Conservation (phyloP, 2,113 vertebrate species). For the Acanthochromis polyacanthus region DNA sequence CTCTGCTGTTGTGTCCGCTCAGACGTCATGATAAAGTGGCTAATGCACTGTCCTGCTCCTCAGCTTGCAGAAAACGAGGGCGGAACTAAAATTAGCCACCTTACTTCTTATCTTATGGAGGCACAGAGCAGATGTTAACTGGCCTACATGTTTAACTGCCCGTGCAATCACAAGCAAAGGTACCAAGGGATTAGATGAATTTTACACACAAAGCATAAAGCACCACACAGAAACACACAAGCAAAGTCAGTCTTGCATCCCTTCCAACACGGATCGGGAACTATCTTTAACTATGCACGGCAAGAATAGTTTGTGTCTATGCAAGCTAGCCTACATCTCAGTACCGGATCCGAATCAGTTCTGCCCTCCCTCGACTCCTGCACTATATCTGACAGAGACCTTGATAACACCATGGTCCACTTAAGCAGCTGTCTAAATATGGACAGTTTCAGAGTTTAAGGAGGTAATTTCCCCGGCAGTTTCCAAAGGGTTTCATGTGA, state of each 20-base stretch:
- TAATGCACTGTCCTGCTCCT: slow-evolving; percentile 27
- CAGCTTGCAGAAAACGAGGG: slow-evolving; percentile 44
- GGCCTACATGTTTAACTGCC: slow-evolving; percentile 20
- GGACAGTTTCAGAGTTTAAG: slow-evolving; percentile 10
- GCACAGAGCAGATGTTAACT: slow-evolving; percentile 46
- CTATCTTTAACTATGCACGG: slow-evolving; percentile 48
- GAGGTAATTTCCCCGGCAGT: not conserved
- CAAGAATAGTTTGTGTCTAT: slow-evolving; percentile 20
- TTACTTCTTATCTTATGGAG: slow-evolving; percentile 50
- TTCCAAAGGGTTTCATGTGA: not conserved
- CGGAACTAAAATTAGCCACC: slow-evolving; percentile 67
- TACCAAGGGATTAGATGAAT: not conserved
- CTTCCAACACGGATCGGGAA: not conserved
- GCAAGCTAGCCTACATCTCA: slow-evolving; percentile 51
- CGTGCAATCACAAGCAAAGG: not conserved
- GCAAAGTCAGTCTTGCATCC: slow-evolving; percentile 1
- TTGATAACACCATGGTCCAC: slow-evolving; percentile 46
- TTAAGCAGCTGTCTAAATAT: slow-evolving; percentile 49
- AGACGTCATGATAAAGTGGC: slow-evolving; percentile 35
- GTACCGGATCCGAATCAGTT: slow-evolving; percentile 33
- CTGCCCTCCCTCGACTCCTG: slow-evolving; percentile 57
- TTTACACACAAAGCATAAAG: slow-evolving; percentile 1
- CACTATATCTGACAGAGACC: slow-evolving; percentile 49
- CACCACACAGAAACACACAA: not conserved
- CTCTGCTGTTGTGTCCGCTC: slow-evolving; percentile 1